phyloP scores from a whole-genome alignment of 1,140 invertebrate genomes.

The Nasonia vitripennis region DNA sequence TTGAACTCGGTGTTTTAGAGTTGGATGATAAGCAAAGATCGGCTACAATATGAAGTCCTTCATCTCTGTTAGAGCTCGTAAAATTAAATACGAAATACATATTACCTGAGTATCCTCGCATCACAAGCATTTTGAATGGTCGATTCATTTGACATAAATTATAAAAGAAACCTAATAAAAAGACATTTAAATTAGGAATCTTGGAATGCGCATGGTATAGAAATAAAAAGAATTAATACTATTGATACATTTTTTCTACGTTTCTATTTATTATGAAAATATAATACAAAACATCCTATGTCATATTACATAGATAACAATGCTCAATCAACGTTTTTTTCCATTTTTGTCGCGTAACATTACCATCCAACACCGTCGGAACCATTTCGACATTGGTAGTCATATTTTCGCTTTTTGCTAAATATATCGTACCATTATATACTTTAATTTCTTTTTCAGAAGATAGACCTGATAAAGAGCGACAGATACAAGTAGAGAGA shows the following conservation, averaged over 20 bases:
- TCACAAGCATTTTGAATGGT: too few species aligned
- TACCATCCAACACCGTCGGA: constrained; percentile 71
- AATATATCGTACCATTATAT: not conserved
- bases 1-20: too few species aligned
- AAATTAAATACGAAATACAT: too few species aligned
- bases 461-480: constrained; percentile 69
- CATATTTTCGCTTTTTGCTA: constrained; percentile 57
- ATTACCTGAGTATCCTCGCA: too few species aligned
- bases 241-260: constrained; percentile 76
- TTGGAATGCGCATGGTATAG: not conserved
- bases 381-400: constrained; percentile 69
- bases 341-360: constrained; percentile 69
- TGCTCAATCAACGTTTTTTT: constrained; percentile 73
- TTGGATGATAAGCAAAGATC: too few species aligned
- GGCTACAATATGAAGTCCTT: too few species aligned
- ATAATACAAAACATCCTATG: constrained; percentile 82
- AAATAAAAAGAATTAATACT: constrained; percentile 7
- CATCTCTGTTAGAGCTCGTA: too few species aligned
- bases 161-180: too few species aligned
- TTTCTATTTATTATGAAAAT: constrained; percentile 82
- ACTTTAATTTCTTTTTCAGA: constrained; percentile 41
- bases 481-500: constrained; percentile 60
- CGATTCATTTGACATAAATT: too few species aligned
- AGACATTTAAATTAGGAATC: too few species aligned
- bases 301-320: constrained; percentile 79